Conservation (phyloP, 1,140 invertebrate species). For the Camponotus pennsylvanicus region DNA sequence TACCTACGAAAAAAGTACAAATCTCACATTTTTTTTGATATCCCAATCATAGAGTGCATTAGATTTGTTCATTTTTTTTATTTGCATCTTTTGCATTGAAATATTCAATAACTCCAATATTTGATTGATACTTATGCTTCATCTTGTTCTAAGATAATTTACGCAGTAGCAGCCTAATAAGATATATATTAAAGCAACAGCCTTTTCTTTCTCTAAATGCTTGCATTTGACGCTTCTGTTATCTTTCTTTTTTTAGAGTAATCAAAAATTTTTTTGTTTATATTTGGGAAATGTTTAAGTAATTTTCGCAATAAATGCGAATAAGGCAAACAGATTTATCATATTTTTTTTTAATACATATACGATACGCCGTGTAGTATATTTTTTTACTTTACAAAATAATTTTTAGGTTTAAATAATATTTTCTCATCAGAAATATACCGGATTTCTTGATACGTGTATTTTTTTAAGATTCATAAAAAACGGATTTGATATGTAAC, state of each 20-base stretch:
- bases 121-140: neutral
- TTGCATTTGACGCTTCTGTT: neutral
- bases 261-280: neutral
- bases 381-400: neutral
- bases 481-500: slow-evolving; percentile 7
- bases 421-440: neutral
- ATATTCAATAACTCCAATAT: slow-evolving; percentile 41
- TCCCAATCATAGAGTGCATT: slow-evolving; percentile 44
- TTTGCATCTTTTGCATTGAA: slow-evolving; percentile 36
- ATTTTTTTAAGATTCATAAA: slow-evolving; percentile 9
- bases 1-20: slow-evolving; percentile 77
- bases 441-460: neutral
- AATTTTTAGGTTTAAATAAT: slow-evolving; percentile 25
- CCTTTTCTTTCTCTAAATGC: neutral
- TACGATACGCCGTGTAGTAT: slow-evolving; percentile 10
- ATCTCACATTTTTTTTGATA: slow-evolving; percentile 65
- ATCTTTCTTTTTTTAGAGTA: neutral
- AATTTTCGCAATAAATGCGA: slow-evolving; percentile 16
- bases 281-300: slow-evolving; percentile 52
- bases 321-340: slow-evolving; percentile 29
- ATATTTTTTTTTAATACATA: slow-evolving; percentile 31
- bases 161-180: neutral
- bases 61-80: slow-evolving; percentile 54
- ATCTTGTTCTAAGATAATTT: neutral
- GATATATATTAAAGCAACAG: neutral